phyloP scores from a whole-genome alignment of 2,888 invertebrate species.

The Synergus umbraculus region DNA sequence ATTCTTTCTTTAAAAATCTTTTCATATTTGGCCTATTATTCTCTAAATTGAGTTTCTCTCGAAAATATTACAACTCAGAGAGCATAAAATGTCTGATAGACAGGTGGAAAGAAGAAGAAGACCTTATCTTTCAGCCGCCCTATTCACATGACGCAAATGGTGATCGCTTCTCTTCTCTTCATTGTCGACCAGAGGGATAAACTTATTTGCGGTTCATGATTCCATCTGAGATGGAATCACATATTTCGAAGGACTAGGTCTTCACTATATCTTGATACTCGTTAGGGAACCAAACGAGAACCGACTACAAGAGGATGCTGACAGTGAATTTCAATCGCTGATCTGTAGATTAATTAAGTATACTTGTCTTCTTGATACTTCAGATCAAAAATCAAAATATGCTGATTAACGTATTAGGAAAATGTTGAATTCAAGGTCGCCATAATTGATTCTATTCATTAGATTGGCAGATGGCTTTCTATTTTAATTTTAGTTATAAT shows the following conservation, averaged over 20 bases:
- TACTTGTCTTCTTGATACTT: background rate
- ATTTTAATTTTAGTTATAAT: background rate
- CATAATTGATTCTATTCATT: background rate
- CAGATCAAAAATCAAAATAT: too few relatives aligned
- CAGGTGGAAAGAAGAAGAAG: background rate
- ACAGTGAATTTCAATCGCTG: conserved; percentile 4
- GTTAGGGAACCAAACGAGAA: background rate
- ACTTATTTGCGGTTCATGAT: background rate
- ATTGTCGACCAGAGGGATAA: background rate
- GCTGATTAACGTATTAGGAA: background rate
- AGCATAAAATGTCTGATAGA: conserved; percentile 11
- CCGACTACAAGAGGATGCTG: background rate
- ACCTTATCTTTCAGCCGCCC: conserved; percentile 13
- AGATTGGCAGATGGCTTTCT: background rate
- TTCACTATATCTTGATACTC: background rate
- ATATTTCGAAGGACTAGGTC: conserved; percentile 1
- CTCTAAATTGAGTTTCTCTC: background rate
- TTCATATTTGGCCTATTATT: background rate
- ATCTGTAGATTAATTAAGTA: background rate
- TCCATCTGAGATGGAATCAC: background rate
- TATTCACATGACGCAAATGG: conserved; percentile 16
- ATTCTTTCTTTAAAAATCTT: background rate
- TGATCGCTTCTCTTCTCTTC: conserved; percentile 38
- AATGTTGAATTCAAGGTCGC: background rate
- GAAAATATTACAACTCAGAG: background rate